phyloP scores from a whole-genome alignment of 2,888 invertebrate genomes.

The Quadroppia sp. region DNA sequence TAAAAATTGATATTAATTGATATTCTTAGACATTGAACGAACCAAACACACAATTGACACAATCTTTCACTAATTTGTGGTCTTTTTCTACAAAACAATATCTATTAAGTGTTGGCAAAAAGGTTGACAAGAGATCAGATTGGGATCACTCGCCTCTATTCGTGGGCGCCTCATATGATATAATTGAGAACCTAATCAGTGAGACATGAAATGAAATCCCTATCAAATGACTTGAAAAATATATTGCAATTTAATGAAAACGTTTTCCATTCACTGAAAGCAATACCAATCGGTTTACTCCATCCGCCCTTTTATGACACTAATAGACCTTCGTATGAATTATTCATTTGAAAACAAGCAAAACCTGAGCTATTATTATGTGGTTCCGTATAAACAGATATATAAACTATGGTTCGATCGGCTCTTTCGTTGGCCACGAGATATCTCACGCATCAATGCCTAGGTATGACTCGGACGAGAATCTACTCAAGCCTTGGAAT shows the following conservation, averaged over 20 bases:
- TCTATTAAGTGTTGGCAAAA: constrained; percentile 19
- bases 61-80: constrained; percentile 17
- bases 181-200: constrained; percentile 39
- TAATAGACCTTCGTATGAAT: constrained; percentile 35
- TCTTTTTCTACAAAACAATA: constrained; percentile 1
- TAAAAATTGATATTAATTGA: not conserved
- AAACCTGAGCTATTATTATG: not conserved
- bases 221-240: constrained; percentile 41
- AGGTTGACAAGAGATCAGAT: not conserved
- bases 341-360: not conserved
- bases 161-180: constrained; percentile 41
- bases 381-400: constrained; percentile 13
- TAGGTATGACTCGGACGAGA: constrained; percentile 32
- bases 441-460: constrained; percentile 40
- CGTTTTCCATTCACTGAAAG: constrained; percentile 10
- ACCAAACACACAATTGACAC: not conserved
- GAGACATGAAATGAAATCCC: constrained; percentile 5
- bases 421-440: constrained; percentile 41
- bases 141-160: constrained; percentile 41
- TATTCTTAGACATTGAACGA: not conserved
- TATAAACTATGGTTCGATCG: constrained; percentile 40
- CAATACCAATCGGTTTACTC: constrained; percentile 41
- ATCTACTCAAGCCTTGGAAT: constrained; percentile 37
- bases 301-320: constrained; percentile 41
- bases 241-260: too few species aligned